phyloP scores from a whole-genome alignment of 2,888 invertebrate genomes.

The Apodemia mormo region DNA sequence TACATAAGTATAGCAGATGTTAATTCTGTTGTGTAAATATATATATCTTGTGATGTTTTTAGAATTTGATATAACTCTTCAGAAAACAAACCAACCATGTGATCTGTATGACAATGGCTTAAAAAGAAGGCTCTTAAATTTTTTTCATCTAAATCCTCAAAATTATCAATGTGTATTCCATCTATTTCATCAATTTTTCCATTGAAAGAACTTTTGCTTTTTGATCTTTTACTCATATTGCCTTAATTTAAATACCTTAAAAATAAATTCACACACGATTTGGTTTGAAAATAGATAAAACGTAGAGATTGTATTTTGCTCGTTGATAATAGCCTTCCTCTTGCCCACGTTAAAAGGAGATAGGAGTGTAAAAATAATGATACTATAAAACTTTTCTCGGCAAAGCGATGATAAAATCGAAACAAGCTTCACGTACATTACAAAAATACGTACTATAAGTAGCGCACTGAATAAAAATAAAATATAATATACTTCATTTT shows the following conservation, averaged over 20 bases:
- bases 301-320: too few relatives aligned
- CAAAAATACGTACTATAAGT: neutral
- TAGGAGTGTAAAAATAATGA: too few relatives aligned
- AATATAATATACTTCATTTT: too few relatives aligned
- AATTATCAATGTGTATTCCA: constrained; percentile 83
- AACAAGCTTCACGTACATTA: neutral
- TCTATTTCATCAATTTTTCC: constrained; percentile 83
- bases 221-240: constrained; percentile 4
- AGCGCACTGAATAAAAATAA: too few relatives aligned
- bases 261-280: neutral
- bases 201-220: constrained; percentile 65
- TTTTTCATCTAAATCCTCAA: constrained; percentile 57
- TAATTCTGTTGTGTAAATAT: constrained; percentile 51
- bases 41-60: constrained; percentile 35
- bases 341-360: too few relatives aligned
- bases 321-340: too few relatives aligned
- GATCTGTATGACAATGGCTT: constrained; percentile 85
- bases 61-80: constrained; percentile 36
- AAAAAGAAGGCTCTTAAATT: constrained; percentile 81
- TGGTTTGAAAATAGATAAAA: neutral
- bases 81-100: constrained; percentile 76
- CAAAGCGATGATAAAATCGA: neutral
- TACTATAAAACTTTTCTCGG: neutral
- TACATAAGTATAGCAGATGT: constrained; percentile 49
- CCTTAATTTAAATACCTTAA: neutral